A percentile compares a stretch with the other conserved stretches of the same genome.
phyloP scores from a whole-genome alignment of 2,797 vertebrate species.

The Rhinella marina region DNA sequence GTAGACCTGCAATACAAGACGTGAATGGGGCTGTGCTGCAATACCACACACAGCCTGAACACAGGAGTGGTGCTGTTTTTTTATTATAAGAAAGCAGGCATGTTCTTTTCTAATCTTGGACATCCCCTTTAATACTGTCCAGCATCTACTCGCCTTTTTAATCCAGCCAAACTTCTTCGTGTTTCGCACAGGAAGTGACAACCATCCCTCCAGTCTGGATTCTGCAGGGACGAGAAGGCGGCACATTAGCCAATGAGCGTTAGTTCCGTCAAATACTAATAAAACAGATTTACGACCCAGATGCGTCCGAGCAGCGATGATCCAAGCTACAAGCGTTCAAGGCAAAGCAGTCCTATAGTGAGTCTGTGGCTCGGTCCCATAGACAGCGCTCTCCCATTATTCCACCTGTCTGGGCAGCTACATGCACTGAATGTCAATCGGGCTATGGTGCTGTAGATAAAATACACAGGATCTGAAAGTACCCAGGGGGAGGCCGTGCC shows the following conservation, averaged over 20 bases:
- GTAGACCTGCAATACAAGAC: too few species aligned
- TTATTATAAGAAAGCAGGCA: neutral
- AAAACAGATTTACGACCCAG: slow-evolving; percentile 53
- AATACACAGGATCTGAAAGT: neutral
- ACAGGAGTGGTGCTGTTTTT: neutral
- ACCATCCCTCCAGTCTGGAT: slow-evolving; percentile 93
- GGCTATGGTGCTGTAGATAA: neutral
- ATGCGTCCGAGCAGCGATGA: slow-evolving; percentile 41
- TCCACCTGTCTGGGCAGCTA: neutral
- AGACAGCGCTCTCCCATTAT: neutral
- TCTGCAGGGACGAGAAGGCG: slow-evolving; percentile 73
- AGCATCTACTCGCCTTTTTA: slow-evolving; percentile 82
- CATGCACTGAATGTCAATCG: neutral
- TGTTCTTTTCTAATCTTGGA: neutral
- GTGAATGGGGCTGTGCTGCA: neutral
- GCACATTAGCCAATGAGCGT: slow-evolving; percentile 48
- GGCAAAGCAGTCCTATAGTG: slow-evolving; percentile 47
- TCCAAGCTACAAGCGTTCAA: slow-evolving; percentile 45
- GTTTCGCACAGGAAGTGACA: slow-evolving; percentile 94
- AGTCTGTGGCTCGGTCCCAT: neutral
- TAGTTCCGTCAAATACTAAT: neutral
- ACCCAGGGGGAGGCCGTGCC: too few species aligned
- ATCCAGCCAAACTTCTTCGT: slow-evolving; percentile 98
- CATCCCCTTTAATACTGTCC: neutral
- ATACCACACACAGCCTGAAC: neutral